Evolutionary conservation across 2,113 vertebrate species (phyloP), one percentile per base, ranked within the genome.

Genomic region (Turnix velox): DNA sequence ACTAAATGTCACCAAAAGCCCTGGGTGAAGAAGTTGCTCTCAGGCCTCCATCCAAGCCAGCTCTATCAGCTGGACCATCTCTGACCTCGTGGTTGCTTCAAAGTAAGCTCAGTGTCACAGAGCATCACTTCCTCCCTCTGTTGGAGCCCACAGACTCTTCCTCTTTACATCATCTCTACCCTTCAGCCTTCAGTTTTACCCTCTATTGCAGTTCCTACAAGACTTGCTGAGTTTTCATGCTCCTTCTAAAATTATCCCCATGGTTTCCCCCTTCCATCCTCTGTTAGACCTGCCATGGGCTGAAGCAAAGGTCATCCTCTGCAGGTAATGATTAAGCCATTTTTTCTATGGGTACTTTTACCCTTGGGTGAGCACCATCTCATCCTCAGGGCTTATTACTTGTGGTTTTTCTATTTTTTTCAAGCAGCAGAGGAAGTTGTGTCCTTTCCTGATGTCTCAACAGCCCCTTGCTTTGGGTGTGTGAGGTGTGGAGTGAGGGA

Each of bases 301-400:
- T 57, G 84, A 94, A 78, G 74, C 91, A 92, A 93, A 96, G 91
- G 89, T 93, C 94, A 89, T 72, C 87, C 40, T 3, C 81, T 82
- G 78, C n/a, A 66, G 84, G 95, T 96, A 93, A 94, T 93, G 52
- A 87, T 96, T 96, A 92, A 94, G 78, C 93, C 78, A 45, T 63
- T 51, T 48, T 79, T 91, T 37, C 39, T 52, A 49, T 23, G 67
- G 68, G 82, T 79, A 52, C 84, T 94, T 94, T 92, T 87, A 84
- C 84, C 91, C 94, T 82, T 79, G 81, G 48, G 77, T 78, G 84
- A 94, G 73, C 48, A 83, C 54, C 40, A 20, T n/a, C 93, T 65
- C 65, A 89, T 79, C 33, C 81, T 40, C 28, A 28, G 72, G 66
- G 72, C 81, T 84, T 88, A 63, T 88, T 55, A 16, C 57, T 63